Base-by-base conservation (phyloP, 92 coral and sea anemone genomes). In the Umimayanthus chanpuru region DNA sequence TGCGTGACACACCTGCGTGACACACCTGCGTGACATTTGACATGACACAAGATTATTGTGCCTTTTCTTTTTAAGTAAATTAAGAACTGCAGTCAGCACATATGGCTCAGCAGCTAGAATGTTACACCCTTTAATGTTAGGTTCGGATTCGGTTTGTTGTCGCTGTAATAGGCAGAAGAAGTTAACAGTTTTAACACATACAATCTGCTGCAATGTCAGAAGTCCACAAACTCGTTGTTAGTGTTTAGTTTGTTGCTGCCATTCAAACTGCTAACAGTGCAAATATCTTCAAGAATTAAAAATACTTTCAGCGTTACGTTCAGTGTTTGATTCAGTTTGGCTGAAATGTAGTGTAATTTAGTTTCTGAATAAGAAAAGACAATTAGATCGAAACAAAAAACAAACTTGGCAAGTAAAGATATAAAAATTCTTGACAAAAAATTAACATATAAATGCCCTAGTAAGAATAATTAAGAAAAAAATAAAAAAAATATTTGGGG, bases 71-170 rank as follows among this genome's bases (percentile, higher is more conserved):
- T 47, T 14, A 78, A 11, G 18, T 56, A 28, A 32, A 49, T 21
- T 47, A 44, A 47, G 20, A 29, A 29, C 39, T 78, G 32, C 30
- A 23, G 39, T 23, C 4, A 43, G 80, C 80, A 81, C 76, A 81
- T 26, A n/a, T 81, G 86, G 86, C 86, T 81, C 86, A 66, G 86
- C 76, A 41, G 15, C 86, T 81, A 64, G 76, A 66, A 65, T 75
- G 26, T 43, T 16, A 75, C 50, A 5, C 50, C 39, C 53, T 73
- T 3, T 36, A 36, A 73, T 73, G 26, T 75, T 75, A 75, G 58
- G 58, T 20, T 53, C 58, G 5, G 49, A 39, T 6, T 39, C 18
- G 39, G 3, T 30, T 29, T 75, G 12, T 75, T 75, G 26, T 75
- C 15, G 40, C 39, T 12, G 20, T 30, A 73, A 4, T 6, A 20